A percentile compares a stretch with the other conserved stretches of the same genome.
phyloP scores from a whole-genome alignment of 2,888 invertebrate species.

The Isoperla grammatica region DNA sequence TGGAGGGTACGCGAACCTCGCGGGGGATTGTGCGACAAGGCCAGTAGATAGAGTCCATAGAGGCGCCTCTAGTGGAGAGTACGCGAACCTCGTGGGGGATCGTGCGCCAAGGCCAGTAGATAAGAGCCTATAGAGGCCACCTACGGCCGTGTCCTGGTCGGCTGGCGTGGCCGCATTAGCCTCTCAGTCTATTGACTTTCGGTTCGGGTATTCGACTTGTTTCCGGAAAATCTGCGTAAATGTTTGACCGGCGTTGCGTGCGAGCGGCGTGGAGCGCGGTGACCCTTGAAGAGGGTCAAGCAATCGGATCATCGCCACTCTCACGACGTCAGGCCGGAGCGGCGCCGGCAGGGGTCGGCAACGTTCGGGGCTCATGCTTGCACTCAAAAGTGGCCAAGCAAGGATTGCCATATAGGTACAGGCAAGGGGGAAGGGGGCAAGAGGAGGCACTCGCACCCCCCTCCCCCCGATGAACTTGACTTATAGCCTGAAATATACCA shows the following conservation, averaged over 20 bases:
- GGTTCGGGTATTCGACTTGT: neutral
- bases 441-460: too few species aligned
- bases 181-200: neutral
- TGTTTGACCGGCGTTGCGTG: slow-evolving; percentile 15
- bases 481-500: neutral
- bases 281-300: slow-evolving; percentile 12
- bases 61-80: neutral
- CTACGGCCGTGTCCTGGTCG: too few species aligned
- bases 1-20: neutral
- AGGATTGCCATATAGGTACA: neutral
- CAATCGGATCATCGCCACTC: neutral
- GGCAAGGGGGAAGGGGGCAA: neutral
- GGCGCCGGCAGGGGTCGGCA: too few species aligned
- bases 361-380: too few species aligned
- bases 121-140: too few species aligned
- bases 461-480: neutral
- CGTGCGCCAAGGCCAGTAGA: neutral
- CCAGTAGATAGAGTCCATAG: neutral
- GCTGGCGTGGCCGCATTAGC: too few species aligned
- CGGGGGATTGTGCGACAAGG: too few species aligned
- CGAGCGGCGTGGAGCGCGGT: neutral
- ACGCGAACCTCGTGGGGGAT: neutral
- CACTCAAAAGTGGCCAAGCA: too few species aligned
- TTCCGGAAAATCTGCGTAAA: slow-evolving; percentile 16
- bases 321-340: neutral